phyloP scores from a whole-genome alignment of 2,888 invertebrate species.

The Syrista parreyssii region DNA sequence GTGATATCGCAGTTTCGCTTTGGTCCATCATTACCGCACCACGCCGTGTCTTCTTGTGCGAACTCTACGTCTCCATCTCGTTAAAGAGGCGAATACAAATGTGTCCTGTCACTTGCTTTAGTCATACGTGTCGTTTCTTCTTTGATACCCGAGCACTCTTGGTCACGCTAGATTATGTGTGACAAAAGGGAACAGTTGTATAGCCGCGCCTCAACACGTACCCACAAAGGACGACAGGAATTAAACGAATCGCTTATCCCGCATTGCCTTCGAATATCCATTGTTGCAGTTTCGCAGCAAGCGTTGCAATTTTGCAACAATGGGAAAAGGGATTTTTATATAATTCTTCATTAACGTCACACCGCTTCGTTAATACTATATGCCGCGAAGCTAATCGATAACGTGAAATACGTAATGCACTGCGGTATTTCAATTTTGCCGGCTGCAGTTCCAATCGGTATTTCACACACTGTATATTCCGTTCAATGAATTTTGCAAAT shows the following conservation, averaged over 20 bases:
- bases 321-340: background rate
- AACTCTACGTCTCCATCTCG: slow-evolving; percentile 14
- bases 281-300: background rate
- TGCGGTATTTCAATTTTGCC: no score
- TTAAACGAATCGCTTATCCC: background rate
- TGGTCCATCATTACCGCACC: slow-evolving; percentile 7
- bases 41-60: background rate
- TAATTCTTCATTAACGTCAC: background rate
- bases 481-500: no score
- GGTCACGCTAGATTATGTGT: slow-evolving; percentile 1
- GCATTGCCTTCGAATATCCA: background rate
- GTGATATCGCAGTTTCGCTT: slow-evolving; percentile 7
- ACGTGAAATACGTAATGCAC: no score
- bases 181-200: background rate
- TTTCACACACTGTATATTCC: no score
- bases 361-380: no score
- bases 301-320: background rate
- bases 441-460: no score
- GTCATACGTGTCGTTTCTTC: slow-evolving; percentile 6
- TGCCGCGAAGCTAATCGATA: no score
- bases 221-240: background rate
- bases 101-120: slow-evolving; percentile 5
- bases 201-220: background rate
- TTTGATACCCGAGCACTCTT: background rate
- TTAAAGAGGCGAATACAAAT: slow-evolving; percentile 13